Conservation (phyloP, 2,797 vertebrate genomes). For the Leucoraja ocellata region DNA sequence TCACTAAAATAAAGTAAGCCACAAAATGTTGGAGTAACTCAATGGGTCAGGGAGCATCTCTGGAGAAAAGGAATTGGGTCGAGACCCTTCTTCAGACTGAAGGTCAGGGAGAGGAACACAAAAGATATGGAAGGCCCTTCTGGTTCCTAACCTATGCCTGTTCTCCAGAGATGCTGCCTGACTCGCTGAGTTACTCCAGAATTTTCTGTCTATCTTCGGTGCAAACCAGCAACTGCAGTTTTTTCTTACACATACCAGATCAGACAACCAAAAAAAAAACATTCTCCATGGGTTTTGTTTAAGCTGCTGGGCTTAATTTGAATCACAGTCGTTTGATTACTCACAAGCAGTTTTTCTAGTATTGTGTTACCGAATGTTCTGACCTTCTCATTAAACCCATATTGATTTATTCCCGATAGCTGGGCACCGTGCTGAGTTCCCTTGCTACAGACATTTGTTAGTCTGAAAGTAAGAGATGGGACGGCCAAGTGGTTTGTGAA, state of each 20-base stretch:
- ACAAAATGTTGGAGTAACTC: no score
- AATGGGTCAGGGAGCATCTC: no score
- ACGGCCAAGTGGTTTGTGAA: background rate
- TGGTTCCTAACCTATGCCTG: no score
- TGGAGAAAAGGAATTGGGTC: no score
- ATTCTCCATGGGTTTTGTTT: background rate
- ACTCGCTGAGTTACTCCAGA: no score
- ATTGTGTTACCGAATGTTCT: background rate
- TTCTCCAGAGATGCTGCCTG: no score
- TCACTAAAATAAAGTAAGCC: no score
- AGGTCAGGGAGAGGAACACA: no score
- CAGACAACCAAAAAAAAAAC: background rate
- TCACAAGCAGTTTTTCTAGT: background rate
- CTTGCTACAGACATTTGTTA: background rate
- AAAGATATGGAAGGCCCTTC: no score
- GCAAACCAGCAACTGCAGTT: no score
- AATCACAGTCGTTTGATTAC: background rate
- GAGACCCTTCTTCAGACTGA: no score
- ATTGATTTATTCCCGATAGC: background rate
- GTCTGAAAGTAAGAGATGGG: background rate
- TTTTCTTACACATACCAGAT: background rate
- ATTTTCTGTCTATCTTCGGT: no score
- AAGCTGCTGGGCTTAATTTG: background rate
- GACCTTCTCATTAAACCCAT: background rate
- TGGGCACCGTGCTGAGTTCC: background rate